A percentile compares a stretch with the other conserved stretches of the same genome.
These are phyloP conservation scores for Coturnix japonica DNA, from an alignment of 2,113 vertebrate species.

Conservation along the genomic window DNA sequence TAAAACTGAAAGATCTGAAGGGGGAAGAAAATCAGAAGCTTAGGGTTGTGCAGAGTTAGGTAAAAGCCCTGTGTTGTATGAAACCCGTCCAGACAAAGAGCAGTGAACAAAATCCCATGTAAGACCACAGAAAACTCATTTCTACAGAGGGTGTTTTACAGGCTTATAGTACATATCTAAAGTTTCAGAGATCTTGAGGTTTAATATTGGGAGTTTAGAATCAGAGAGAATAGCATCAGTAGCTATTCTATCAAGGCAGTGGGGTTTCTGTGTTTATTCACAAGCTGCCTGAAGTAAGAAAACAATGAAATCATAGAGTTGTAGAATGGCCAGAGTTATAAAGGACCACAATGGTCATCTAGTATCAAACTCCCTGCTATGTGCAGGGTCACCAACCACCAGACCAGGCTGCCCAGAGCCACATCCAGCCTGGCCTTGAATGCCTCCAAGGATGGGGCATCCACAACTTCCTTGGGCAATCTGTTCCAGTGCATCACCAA, in stretches of 20 bases:
- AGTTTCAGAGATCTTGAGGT: not conserved
- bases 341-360: no score
- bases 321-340: no score
- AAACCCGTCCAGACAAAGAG: fast-evolving
- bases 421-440: no score
- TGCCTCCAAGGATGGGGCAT: no score
- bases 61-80: not conserved
- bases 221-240: no score
- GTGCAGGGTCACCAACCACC: no score
- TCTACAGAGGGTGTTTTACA: not conserved
- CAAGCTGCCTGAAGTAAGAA: not conserved
- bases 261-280: not conserved
- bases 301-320: not conserved
- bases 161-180: not conserved
- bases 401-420: no score
- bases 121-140: not conserved
- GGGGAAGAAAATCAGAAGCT: not conserved
- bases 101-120: not conserved
- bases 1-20: not conserved
- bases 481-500: no score
- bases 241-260: not conserved
- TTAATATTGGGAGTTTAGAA: not conserved
- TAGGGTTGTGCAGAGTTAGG: fast-evolving
- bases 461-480: no score
- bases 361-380: no score